phyloP scores from a whole-genome alignment of 2,113 vertebrate species.

The Tragelaphus scriptus region DNA sequence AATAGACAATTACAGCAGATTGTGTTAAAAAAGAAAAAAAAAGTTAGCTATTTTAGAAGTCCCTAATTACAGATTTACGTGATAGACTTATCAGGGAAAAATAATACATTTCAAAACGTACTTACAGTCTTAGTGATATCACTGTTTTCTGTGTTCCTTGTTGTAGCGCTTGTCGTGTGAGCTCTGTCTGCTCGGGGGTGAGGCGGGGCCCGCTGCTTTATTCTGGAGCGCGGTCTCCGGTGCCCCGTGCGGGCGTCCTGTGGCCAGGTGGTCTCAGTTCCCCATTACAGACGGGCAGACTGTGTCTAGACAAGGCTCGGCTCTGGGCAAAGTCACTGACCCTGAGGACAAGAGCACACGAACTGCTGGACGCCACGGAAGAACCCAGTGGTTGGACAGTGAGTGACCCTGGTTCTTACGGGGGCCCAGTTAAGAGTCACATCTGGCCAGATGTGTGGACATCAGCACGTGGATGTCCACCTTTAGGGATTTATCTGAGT shows the following conservation, averaged over 20 bases:
- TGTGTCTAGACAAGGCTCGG: neutral
- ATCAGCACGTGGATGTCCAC: neutral
- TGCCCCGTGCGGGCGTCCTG: neutral
- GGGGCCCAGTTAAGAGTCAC: neutral
- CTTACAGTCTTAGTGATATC: constrained; percentile 42
- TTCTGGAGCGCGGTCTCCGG: neutral
- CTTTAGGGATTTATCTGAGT: neutral
- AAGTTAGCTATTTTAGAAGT: constrained; percentile 59
- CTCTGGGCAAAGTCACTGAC: neutral
- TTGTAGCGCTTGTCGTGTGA: neutral
- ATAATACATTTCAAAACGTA: constrained; percentile 44
- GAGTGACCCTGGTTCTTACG: fast-evolving
- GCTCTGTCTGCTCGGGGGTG: neutral
- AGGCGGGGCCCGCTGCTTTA: neutral
- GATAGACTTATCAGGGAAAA: constrained; percentile 54
- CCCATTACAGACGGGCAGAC: neutral
- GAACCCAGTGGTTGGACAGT: neutral
- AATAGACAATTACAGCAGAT: constrained; percentile 65
- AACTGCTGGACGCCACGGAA: neutral
- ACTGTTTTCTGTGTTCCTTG: neutral
- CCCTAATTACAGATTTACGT: constrained; percentile 51
- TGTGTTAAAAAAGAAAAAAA: constrained; percentile 45
- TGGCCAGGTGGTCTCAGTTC: neutral
- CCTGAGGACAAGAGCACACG: neutral
- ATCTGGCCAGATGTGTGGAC: neutral